Evolutionary conservation across 2,888 invertebrate species (phyloP).

Genomic region (Chloromyia formosa): DNA sequence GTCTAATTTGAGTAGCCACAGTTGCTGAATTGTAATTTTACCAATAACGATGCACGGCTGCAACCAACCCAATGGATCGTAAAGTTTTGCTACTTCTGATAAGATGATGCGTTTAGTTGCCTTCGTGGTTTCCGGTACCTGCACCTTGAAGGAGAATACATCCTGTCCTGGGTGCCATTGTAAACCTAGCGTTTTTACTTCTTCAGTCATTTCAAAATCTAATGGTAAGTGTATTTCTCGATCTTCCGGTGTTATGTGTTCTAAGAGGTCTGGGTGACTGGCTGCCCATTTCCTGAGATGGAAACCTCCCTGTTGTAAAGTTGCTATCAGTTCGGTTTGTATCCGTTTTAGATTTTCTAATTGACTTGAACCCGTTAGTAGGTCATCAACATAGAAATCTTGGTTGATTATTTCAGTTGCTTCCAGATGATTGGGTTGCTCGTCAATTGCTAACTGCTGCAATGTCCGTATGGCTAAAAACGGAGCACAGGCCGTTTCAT

Average conservation of each 20-base stretch:
- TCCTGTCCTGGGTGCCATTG: slow-evolving; percentile 19
- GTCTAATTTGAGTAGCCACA: too few species aligned
- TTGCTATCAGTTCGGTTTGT: neutral
- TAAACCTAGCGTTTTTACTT: slow-evolving; percentile 24
- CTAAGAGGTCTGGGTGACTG: neutral
- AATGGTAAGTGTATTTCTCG: slow-evolving; percentile 22
- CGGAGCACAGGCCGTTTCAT: slow-evolving; percentile 48
- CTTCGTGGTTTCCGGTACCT: too few species aligned
- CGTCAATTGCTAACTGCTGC: slow-evolving; percentile 48
- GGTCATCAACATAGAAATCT: slow-evolving; percentile 53
- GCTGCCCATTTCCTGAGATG: neutral
- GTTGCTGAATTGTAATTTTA: too few species aligned
- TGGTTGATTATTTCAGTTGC: slow-evolving; percentile 48
- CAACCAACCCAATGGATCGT: slow-evolving; percentile 35
- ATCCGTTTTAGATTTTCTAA: neutral
- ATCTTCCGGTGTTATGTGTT: neutral
- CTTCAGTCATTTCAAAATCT: neutral
- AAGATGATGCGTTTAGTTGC: slow-evolving; percentile 18
- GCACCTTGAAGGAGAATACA: too few species aligned
- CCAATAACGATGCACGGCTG: too few species aligned
- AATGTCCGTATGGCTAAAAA: slow-evolving; percentile 45
- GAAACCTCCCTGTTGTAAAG: neutral
- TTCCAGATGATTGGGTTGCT: slow-evolving; percentile 50
- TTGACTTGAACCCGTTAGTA: slow-evolving; percentile 46
- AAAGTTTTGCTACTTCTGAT: slow-evolving; percentile 19